Conservation (phyloP, 1,140 invertebrate species). For the Drosophila yakuba region DNA sequence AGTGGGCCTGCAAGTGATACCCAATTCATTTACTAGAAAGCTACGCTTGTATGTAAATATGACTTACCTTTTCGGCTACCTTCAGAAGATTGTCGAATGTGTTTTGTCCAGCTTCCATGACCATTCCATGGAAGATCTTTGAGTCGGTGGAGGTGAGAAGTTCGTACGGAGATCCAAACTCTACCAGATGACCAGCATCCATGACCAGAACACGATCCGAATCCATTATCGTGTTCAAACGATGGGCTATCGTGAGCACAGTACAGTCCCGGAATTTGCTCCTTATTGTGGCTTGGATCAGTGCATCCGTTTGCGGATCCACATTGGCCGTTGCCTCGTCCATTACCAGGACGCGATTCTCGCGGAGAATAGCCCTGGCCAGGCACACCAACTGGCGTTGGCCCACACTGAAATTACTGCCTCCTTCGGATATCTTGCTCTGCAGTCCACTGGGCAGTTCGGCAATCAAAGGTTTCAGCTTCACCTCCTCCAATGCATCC, state of each 20-base stretch:
- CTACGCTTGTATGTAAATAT: no score
- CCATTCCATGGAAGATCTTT: constrained; percentile 87
- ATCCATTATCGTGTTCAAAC: constrained; percentile 65
- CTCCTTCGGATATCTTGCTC: constrained; percentile 87
- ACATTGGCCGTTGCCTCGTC: constrained; percentile 88
- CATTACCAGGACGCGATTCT: constrained; percentile 88
- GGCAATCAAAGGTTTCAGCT: constrained; percentile 86
- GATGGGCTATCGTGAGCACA: constrained; percentile 64
- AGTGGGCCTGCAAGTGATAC: constrained; percentile 35
- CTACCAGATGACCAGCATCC: constrained; percentile 59
- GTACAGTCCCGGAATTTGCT: constrained; percentile 60
- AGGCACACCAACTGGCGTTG: constrained; percentile 90
- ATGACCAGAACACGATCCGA: constrained; percentile 62
- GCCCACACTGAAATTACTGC: constrained; percentile 90
- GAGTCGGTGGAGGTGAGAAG: constrained; percentile 85
- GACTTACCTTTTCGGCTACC: constrained; percentile 86
- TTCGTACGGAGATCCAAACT: constrained; percentile 86
- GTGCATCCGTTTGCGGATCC: constrained; percentile 87
- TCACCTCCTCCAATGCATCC: constrained; percentile 92
- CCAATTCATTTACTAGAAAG: no score
- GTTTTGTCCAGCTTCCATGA: constrained; percentile 87
- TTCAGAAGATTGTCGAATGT: constrained; percentile 86
- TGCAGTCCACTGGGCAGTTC: constrained; percentile 84
- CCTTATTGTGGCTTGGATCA: constrained; percentile 88
- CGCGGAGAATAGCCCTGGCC: constrained; percentile 89